phyloP scores from a whole-genome alignment of 2,797 vertebrate species.

The Lepus townsendii region DNA sequence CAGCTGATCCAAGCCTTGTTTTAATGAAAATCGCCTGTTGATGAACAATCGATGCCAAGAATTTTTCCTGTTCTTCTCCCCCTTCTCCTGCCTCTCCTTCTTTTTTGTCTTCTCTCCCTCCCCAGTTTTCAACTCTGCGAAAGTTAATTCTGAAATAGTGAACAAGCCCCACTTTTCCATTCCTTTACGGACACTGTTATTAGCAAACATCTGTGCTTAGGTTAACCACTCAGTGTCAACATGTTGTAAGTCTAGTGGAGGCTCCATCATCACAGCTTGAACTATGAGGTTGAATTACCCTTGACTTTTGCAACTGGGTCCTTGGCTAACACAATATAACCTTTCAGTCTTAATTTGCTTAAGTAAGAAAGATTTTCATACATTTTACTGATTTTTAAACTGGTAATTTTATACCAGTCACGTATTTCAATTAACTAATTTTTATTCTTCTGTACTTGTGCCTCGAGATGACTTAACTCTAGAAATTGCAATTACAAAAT shows the following conservation, averaged over 20 bases:
- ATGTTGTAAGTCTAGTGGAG: conserved; percentile 25
- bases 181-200: background rate
- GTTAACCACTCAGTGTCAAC: conserved; percentile 71
- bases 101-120: background rate
- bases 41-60: conserved; percentile 82
- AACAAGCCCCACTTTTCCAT: conserved; percentile 66
- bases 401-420: conserved; percentile 76
- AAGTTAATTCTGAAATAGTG: conserved; percentile 74
- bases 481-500: conserved; percentile 68
- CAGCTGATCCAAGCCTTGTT: conserved; percentile 86
- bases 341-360: conserved; percentile 72
- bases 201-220: conserved; percentile 8
- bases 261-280: conserved; percentile 63
- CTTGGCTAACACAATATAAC: conserved; percentile 74
- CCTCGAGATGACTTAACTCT: conserved; percentile 75
- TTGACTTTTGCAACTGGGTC: conserved; percentile 57
- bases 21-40: conserved; percentile 88
- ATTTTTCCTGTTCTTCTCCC: conserved; percentile 42
- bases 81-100: background rate
- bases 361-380: conserved; percentile 71
- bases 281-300: conserved; percentile 66
- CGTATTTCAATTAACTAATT: conserved; percentile 80
- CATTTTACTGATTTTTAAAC: conserved; percentile 76
- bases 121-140: background rate
- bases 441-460: conserved; percentile 77